Conservation (phyloP, 2,888 invertebrate genomes). For the Ormyrus thymus region DNA sequence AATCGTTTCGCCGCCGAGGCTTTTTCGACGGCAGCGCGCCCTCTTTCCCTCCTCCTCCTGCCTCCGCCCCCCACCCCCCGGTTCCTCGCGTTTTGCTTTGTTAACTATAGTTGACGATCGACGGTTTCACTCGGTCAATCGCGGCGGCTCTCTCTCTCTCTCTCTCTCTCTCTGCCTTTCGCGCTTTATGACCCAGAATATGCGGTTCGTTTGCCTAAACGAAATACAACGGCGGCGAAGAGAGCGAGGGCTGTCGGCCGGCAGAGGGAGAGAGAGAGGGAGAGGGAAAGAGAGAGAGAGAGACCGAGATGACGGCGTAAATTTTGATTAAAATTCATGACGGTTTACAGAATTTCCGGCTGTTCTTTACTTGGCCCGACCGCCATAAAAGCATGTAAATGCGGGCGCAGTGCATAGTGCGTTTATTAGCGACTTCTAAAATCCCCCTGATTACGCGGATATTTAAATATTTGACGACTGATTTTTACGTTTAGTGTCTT, state of each 20-base stretch:
- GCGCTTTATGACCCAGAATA: background rate
- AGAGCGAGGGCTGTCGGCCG: too few relatives aligned
- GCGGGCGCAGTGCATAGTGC: too few relatives aligned
- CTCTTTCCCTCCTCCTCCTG: background rate
- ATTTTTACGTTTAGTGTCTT: too few relatives aligned
- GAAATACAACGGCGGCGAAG: too few relatives aligned
- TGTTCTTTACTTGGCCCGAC: background rate
- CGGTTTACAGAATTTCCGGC: background rate
- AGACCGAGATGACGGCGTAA: background rate
- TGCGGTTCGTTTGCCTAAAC: background rate
- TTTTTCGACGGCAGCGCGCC: background rate
- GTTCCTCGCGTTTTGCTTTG: slow-evolving; percentile 2
- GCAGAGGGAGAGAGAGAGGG: too few relatives aligned
- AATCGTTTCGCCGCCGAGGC: background rate
- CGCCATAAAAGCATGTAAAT: too few relatives aligned
- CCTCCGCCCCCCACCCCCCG: too few relatives aligned
- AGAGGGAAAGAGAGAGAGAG: too few relatives aligned
- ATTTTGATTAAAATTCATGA: slow-evolving; percentile 13
- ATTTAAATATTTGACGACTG: too few relatives aligned
- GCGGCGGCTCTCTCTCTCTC: background rate
- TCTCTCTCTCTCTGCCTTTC: background rate
- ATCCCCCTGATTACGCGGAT: too few relatives aligned
- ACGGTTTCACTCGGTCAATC: slow-evolving; percentile 22
- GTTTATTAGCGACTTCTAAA: too few relatives aligned
- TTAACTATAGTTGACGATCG: slow-evolving; percentile 20